Evolutionary conservation across 2,888 invertebrate species (phyloP).

Genomic region (Drosophila kambysellisi): DNA sequence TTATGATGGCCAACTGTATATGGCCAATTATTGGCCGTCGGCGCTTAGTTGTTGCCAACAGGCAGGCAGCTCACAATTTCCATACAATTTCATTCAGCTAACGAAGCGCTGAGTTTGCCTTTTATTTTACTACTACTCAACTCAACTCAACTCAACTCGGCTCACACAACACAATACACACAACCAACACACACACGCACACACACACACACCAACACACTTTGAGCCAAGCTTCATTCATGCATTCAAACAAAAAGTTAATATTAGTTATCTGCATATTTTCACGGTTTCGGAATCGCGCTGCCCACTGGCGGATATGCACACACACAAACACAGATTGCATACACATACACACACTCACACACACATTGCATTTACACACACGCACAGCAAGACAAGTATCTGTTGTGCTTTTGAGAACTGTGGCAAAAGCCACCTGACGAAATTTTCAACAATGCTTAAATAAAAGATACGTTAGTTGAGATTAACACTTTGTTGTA

Average conservation of each 20-base stretch:
- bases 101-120: constrained; percentile 25
- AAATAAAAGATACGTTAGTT: constrained; percentile 7
- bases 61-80: constrained; percentile 7
- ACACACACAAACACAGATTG: constrained; percentile 36
- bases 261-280: constrained; percentile 79
- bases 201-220: constrained; percentile 4
- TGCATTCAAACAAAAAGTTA: constrained; percentile 74
- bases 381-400: background rate
- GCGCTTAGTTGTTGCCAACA: constrained; percentile 7
- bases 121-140: constrained; percentile 28
- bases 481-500: constrained; percentile 29
- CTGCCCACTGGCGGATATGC: constrained; percentile 74
- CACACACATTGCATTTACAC: background rate
- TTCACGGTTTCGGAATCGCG: constrained; percentile 71
- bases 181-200: constrained; percentile 4
- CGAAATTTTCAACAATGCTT: constrained; percentile 59
- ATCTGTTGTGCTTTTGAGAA: constrained; percentile 32
- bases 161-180: constrained; percentile 10
- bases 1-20: constrained; percentile 24
- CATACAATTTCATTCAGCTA: constrained; percentile 54
- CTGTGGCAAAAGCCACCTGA: constrained; percentile 60
- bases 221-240: constrained; percentile 66
- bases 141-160: constrained; percentile 4
- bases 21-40: constrained; percentile 41
- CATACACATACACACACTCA: constrained; percentile 16